Conservation (phyloP, 2,888 invertebrate genomes). For the Eristalis pertinax region DNA sequence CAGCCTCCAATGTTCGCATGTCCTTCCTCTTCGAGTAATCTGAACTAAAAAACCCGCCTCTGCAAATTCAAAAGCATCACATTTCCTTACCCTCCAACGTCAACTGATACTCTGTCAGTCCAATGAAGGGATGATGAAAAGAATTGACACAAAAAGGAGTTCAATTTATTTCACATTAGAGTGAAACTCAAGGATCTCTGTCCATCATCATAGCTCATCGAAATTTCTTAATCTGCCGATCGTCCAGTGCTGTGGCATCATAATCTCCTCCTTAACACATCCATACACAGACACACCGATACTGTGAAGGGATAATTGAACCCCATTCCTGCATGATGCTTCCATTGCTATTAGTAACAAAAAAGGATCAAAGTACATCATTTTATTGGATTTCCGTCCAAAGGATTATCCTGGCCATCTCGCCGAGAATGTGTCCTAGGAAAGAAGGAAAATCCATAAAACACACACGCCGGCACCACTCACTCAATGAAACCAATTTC, state of each 20-base stretch:
- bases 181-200: background rate
- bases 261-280: constrained; percentile 5
- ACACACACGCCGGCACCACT: background rate
- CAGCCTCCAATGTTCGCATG: too few relatives aligned
- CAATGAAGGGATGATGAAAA: background rate
- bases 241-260: constrained; percentile 6
- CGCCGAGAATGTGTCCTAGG: background rate
- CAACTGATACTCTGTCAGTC: too few relatives aligned
- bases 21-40: too few relatives aligned
- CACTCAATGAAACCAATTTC: constrained; percentile 19
- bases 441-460: constrained; percentile 37
- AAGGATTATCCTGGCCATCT: constrained; percentile 3
- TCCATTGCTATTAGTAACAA: constrained; percentile 31
- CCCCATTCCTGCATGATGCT: constrained; percentile 16
- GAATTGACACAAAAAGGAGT: background rate
- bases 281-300: background rate
- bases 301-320: constrained; percentile 20
- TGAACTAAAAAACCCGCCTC: too few relatives aligned
- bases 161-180: background rate
- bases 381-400: constrained; percentile 46
- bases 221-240: constrained; percentile 6
- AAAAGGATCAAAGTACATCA: constrained; percentile 42
- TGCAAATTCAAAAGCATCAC: too few relatives aligned
- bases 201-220: constrained; percentile 4
- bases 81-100: too few relatives aligned